Evolutionary conservation across 2,888 invertebrate species (phyloP), one percentile per base, ranked within the genome.

Genomic region (Plagodis dolabraria): DNA sequence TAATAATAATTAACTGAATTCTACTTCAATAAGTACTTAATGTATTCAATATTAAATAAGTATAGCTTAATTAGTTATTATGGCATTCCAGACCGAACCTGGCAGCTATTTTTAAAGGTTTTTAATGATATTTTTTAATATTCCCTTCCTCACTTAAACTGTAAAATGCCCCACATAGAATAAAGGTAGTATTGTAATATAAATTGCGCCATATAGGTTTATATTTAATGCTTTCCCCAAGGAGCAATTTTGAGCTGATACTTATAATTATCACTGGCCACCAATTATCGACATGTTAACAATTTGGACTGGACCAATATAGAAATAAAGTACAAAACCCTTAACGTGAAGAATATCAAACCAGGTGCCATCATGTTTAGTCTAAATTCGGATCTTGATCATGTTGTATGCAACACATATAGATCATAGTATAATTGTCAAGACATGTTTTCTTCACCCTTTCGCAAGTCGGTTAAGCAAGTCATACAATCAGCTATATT

Each of bases 311-410:
- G 22, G 22, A 22, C 22, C 22, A 22, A 22, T 22, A 22, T 22
- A 22, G 4, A 22, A 22, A 22, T 36, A 5, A 7, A 36, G 35
- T 56, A 52, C 49, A 45, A 50, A 55, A 44, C n/a, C 47, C 33
- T 51, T 45, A n/a, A 36, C 47, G 43, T 34, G 44, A 60, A 47
- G 47, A 60, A 48, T 59, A 47, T 57, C 60, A 60, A 60, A 63
- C 38, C 61, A 60, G 67, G 70, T 70, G 70, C 70, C 70, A 70
- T 70, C 67, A 60, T 53, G 49, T 60, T 62, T 53, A 64, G 43
- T 40, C 10, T n/a, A 51, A 22, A 22, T 22, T 22, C 22, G 22
- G 22, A 22, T 22, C 22, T 22, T 22, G 22, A 22, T 4, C 22
- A 22, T 22, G 22, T 22, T 22, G 22, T 22, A n/a, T n/a, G n/a